Evolutionary conservation across 2,113 vertebrate genomes (phyloP), one percentile per base, ranked within the genome.

Genomic region (Erpornis zantholeuca): DNA sequence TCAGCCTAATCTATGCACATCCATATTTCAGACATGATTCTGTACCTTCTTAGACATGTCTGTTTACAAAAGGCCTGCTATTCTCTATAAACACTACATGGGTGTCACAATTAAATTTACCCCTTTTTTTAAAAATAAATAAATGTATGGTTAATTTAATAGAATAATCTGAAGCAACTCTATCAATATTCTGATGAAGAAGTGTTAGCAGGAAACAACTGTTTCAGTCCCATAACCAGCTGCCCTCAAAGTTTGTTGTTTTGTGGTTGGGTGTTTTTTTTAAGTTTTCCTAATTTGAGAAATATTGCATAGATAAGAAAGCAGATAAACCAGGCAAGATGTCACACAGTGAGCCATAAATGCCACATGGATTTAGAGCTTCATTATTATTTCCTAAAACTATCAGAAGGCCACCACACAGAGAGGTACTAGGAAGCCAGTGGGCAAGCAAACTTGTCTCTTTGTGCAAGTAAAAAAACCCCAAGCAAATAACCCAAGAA

Each of bases 1-100:
- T 94, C 96, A 52, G 92, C 71, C 87, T 96, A 88, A 89, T 96
- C 96, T 95, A 94, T 96, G 92, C 91, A 77, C 88, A 96, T 83
- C 90, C 92, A 94, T 91, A 95, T 94, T 94, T 96, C 38, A 96
- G 88, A 79, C 35, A 80, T 11, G 13, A 54, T 29, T 78, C 66
- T 81, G 59, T 88, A 77, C 54, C 86, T 94, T 64, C 85, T 73
- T 57, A 42, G 57, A 25, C 22, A 5, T 18, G n/a, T 64, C 59
- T 77, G 68, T 80, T 86, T 56, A 91, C 60, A 68, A 60, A 72
- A 78, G 49, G 49, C 82, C 69, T 64, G 0, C 86, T 50, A 50
- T 66, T 45, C 36, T 79, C 70, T 59, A 27, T 44, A 70, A 96
- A 81, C 33, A 50, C 29, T 50, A 68, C 16, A 23, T 7, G 54